Base-by-base conservation (phyloP, 1,140 invertebrate genomes). In the Trichonephila clavipes region DNA sequence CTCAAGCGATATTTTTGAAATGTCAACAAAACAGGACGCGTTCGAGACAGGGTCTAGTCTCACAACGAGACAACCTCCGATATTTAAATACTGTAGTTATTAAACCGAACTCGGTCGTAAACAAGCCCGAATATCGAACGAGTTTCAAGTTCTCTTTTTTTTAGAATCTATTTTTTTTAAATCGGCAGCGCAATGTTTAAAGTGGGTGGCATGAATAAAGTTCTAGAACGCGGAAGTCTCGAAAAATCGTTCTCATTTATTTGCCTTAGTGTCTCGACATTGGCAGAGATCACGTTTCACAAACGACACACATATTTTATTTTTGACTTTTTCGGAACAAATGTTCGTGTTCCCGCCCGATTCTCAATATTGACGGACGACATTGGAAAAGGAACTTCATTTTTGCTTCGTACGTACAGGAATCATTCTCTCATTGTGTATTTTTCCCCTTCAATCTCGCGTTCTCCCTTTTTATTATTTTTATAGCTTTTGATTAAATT, bases 401-500 rank as follows among this genome's bases (percentile, higher is more conserved):
- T 24, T 90, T 21, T 90, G 21, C 16, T 21, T 21, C n/a, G 14
- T 72, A 77, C 28, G 69, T 77, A 28, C 16, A 18, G 85, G 58
- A 59, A 64, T 16, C 28, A 12, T 10, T 19, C 34, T 34, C 34
- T 24, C n/a, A 87, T 62, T 87, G 85, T 44, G 28, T 34, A 24
- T 87, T 62, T 87, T 40, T 62, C 61, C 59, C 18, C 28, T 51
- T 51, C 44, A 8, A 6, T 51, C 44, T 51, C 44, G 2, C 44
- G 0, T 28, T 87, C 62, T 19, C n/a, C 64, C 34, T 24, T 14
- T 69, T 69, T 14, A 58, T 58, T 40, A 40, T 90, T 61, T 91
- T 92, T 92, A 85, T 92, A 44, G 62, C 34, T 92, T 66, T 92
- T 62, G 90, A 86, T 92, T 69, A 69, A 86, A 92, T 92, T 92